These are phyloP conservation scores for Notiomystis cincta DNA, from an alignment of 2,113 vertebrate species.

Conservation along the genomic window DNA sequence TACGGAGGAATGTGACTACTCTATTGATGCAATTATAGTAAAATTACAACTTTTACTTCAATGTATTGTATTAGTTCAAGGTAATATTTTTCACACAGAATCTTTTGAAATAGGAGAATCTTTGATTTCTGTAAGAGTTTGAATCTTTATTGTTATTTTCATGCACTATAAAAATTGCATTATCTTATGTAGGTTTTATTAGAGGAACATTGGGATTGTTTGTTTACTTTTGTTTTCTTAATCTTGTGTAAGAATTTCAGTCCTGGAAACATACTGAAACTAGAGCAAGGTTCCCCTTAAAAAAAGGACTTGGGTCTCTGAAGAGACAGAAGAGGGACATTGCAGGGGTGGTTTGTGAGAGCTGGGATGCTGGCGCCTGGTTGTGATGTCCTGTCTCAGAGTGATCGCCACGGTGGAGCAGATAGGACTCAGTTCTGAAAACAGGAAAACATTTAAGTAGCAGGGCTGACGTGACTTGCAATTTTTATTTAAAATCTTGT, in stretches of 20 bases:
- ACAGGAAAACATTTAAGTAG: neutral
- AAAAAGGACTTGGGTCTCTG: neutral
- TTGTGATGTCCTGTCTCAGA: neutral
- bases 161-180: conserved; percentile 40
- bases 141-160: conserved; percentile 36
- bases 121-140: conserved; percentile 37
- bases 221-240: neutral
- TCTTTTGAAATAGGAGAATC: neutral
- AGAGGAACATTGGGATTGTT: neutral
- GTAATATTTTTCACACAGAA: neutral
- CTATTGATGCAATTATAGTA: neutral
- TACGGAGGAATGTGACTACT: neutral
- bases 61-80: neutral
- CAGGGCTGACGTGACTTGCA: neutral
- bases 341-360: neutral
- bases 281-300: neutral
- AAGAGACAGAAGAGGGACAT: neutral
- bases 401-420: neutral
- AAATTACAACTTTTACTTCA: conserved; percentile 36
- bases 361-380: neutral
- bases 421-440: accelerated
- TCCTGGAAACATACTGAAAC: neutral
- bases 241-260: neutral
- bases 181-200: conserved; percentile 44
- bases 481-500: neutral